Percentiles rank a stretch among this genome's conserved stretches.
These are phyloP conservation scores for Cotesia chilonis DNA, from an alignment of 1,140 invertebrate genomes.

Conservation along the genomic window DNA sequence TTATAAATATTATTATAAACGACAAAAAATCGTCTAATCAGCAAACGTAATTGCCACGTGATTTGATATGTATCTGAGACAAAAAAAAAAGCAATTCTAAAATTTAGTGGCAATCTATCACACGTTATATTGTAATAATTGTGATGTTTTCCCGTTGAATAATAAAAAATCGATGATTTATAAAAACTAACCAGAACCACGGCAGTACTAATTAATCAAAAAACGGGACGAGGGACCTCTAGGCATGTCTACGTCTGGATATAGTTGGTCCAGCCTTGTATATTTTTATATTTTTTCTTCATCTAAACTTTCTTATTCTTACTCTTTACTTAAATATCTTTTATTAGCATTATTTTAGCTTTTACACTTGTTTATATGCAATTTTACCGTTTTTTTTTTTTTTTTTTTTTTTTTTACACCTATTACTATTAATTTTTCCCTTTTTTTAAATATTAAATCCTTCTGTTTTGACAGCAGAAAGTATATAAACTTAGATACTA, in stretches of 20 bases:
- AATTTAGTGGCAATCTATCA: conserved; percentile 8
- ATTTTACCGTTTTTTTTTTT: not conserved
- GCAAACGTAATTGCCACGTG: not conserved
- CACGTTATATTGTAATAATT: not conserved
- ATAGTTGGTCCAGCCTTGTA: conserved; percentile 39
- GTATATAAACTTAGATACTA: conserved; percentile 16
- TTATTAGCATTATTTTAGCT: not conserved
- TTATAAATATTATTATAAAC: conserved; percentile 5
- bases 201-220: conserved; percentile 28
- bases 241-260: conserved; percentile 22
- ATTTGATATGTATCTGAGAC: conserved; percentile 22
- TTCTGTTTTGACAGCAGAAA: conserved; percentile 13
- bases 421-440: conserved; percentile 18
- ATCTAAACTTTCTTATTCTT: conserved; percentile 11
- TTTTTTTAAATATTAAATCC: conserved; percentile 15
- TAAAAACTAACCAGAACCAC: conserved; percentile 16
- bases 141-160: not conserved
- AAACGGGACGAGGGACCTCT: conserved; percentile 22
- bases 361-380: conserved; percentile 2
- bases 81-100: conserved; percentile 14
- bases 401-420: not conserved
- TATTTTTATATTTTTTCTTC: not conserved
- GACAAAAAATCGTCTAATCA: too few relatives aligned
- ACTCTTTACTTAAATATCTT: conserved; percentile 9
- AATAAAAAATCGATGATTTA: not conserved